Percentiles rank a stretch among this genome's conserved stretches.
phyloP scores from a whole-genome alignment of 2,888 invertebrate genomes.

The Abrostola tripartita region DNA sequence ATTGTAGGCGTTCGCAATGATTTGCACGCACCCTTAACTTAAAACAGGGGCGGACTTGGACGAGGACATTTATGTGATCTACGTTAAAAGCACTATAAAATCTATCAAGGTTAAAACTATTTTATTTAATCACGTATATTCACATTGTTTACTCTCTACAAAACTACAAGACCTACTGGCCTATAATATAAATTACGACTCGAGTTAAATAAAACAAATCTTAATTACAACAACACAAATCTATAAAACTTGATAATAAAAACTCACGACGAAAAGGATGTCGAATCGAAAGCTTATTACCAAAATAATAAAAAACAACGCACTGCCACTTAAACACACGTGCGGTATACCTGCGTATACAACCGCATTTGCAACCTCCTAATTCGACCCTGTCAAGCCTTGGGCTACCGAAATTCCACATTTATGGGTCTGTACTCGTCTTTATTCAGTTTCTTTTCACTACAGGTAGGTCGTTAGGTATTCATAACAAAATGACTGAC shows the following conservation, averaged over 20 bases:
- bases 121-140: too few relatives aligned
- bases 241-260: not conserved
- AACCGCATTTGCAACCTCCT: slow-evolving; percentile 55
- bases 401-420: slow-evolving; percentile 83
- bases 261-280: slow-evolving; percentile 12
- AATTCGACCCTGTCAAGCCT: slow-evolving; percentile 73
- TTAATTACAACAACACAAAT: not conserved
- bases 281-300: slow-evolving; percentile 23
- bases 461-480: slow-evolving; percentile 49
- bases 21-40: slow-evolving; percentile 51
- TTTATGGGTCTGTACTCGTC: slow-evolving; percentile 66
- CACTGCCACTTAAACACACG: slow-evolving; percentile 41
- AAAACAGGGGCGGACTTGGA: slow-evolving; percentile 39
- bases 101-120: too few relatives aligned
- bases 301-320: slow-evolving; percentile 42
- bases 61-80: not conserved
- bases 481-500: slow-evolving; percentile 54
- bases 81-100: too few relatives aligned
- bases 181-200: not conserved
- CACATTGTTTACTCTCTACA: not conserved
- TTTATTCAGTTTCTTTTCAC: slow-evolving; percentile 65
- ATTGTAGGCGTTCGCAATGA: slow-evolving; percentile 31
- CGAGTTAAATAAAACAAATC: not conserved
- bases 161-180: not conserved
- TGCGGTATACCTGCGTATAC: slow-evolving; percentile 32